phyloP scores from a whole-genome alignment of 2,888 invertebrate species.

The Coelopa pilipes region DNA sequence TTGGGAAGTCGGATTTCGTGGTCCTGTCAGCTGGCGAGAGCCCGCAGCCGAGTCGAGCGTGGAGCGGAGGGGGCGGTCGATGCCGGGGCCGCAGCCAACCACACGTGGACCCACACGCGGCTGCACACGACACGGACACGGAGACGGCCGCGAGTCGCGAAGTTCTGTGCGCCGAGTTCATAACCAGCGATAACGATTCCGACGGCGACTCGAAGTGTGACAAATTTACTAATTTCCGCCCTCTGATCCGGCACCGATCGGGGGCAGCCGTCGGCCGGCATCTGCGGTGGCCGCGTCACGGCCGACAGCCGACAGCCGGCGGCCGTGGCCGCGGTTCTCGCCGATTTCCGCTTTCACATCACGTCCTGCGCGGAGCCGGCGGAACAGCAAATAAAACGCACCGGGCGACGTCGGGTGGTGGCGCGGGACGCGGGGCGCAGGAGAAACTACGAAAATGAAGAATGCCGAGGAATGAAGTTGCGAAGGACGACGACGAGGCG shows the following conservation, averaged over 20 bases:
- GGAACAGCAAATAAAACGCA: conserved; percentile 20
- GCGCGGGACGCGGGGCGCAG: neutral
- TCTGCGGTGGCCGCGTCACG: neutral
- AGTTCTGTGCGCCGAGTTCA: conserved; percentile 15
- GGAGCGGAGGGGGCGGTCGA: no score
- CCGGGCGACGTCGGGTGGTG: neutral
- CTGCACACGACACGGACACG: no score
- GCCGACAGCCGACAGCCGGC: neutral
- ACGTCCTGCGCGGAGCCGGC: conserved; percentile 36
- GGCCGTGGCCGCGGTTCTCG: conserved; percentile 17
- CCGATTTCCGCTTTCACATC: conserved; percentile 46
- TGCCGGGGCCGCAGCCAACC: no score
- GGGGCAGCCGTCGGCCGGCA: neutral
- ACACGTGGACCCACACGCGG: no score
- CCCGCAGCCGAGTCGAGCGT: no score
- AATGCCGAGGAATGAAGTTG: neutral
- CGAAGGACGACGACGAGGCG: conserved; percentile 2
- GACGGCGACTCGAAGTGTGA: conserved; percentile 43
- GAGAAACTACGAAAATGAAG: conserved; percentile 15
- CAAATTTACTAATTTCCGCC: conserved; percentile 48
- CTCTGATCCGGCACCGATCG: no score
- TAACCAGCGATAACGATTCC: conserved; percentile 32
- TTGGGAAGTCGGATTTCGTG: no score
- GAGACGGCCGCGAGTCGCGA: no score
- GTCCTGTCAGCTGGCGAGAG: no score